Conservation (phyloP, 1,140 invertebrate species). For the Trichogramma pretiosum region DNA sequence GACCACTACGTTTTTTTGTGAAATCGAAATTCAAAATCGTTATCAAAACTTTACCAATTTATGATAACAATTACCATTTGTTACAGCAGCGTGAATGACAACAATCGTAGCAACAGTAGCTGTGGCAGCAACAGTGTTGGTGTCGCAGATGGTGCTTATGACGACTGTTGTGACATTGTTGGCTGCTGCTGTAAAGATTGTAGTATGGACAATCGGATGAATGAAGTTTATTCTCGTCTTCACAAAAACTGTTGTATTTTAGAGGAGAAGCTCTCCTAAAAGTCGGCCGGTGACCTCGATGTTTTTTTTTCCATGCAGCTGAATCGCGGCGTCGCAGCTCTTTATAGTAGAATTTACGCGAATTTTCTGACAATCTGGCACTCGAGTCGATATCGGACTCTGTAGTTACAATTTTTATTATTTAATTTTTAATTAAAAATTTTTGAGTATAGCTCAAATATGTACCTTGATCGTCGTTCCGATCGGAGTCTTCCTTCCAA, state of each 20-base stretch:
- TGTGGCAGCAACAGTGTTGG: constrained; percentile 8
- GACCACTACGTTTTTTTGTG: neutral
- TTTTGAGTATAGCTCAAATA: neutral
- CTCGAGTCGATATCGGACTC: neutral
- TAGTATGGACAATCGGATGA: neutral
- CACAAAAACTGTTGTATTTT: no score
- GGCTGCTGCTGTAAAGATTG: constrained; percentile 4
- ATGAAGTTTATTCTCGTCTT: neutral
- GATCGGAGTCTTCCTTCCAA: neutral
- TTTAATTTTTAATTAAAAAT: neutral
- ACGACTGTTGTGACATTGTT: no score
- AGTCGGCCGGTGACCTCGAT: neutral
- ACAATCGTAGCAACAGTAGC: neutral
- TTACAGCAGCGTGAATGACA: neutral
- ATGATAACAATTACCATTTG: no score
- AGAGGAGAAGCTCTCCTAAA: no score
- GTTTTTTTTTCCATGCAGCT: constrained; percentile 4
- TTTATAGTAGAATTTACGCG: neutral
- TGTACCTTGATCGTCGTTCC: neutral
- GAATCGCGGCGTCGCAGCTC: neutral
- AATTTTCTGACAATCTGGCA: neutral
- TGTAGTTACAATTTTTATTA: no score
- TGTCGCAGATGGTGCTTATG: no score
- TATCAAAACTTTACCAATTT: no score
- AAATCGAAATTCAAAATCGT: neutral